Evolutionary conservation across 1,140 invertebrate species (phyloP), one percentile per base, ranked within the genome.

Genomic region (Xylocopa sonorina): DNA sequence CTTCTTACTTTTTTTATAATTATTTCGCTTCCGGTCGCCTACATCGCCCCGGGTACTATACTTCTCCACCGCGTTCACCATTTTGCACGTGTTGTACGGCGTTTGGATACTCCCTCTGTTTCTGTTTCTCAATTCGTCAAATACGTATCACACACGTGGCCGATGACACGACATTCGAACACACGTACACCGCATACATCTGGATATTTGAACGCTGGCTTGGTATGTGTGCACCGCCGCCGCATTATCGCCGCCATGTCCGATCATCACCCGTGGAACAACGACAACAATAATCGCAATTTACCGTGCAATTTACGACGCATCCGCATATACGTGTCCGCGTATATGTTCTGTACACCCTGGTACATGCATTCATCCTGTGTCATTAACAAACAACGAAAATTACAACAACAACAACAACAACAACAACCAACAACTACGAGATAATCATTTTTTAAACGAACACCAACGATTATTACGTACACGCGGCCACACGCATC

Each of bases 171-270:
- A 24, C 16, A 55, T 50, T 48, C 34, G 0, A 55, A 48, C 27
- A 48, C 53, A 69, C 34, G 51, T 63, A 53, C 24, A 77, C n/a
- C 77, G 84, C 73, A 84, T 83, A 87, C 82, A 64, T 64, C 50
- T 81, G 72, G 79, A 84, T 82, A 86, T 84, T 85, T 29, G 87
- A 89, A 89, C 68, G 85, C 84, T 91, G 90, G 87, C 88, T 91
- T 89, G 87, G 84, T 90, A 91, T 81, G 81, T 89, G 84, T 91
- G 89, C 88, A 91, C 88, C 83, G 84, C 85, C 81, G 87, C 78
- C 83, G 88, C 89, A 91, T 90, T 88, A 90, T 89, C 88, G 66
- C 64, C 68, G 80, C 87, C 89, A 88, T 91, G 78, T 77, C 82
- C 79, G 85, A 75, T 69, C 79, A 82, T 87, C 81, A 84, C 82